These are phyloP conservation scores for Pipistrellus nathusii DNA, from an alignment of 2,797 vertebrate species.

Conservation along the genomic window DNA sequence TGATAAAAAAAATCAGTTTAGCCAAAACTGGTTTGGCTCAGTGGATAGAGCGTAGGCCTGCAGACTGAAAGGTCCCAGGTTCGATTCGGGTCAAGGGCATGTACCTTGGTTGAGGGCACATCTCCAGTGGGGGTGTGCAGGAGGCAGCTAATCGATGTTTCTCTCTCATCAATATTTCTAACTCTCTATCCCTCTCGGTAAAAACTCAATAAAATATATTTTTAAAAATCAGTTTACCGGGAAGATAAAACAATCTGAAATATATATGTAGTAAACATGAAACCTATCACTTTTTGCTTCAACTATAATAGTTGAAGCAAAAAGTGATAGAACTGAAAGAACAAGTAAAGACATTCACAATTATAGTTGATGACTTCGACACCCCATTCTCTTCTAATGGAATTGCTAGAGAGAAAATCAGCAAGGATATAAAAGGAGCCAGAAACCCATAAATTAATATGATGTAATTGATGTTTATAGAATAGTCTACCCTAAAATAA, in stretches of 20 bases:
- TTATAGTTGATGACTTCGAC: background rate
- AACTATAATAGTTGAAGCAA: background rate
- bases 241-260: background rate
- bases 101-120: too few species aligned
- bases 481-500: background rate
- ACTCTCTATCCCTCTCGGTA: too few species aligned
- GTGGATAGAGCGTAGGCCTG: too few species aligned
- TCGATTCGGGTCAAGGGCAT: too few species aligned
- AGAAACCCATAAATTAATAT: background rate
- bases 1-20: background rate
- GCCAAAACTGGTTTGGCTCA: too few species aligned
- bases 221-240: background rate
- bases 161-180: too few species aligned
- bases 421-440: background rate
- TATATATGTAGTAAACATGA: background rate
- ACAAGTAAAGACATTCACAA: background rate
- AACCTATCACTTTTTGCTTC: too few species aligned
- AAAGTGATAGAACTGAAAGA: background rate
- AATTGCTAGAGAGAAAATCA: background rate
- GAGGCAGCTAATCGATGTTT: too few species aligned
- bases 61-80: too few species aligned
- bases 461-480: background rate
- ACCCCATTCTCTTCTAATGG: background rate
- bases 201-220: too few species aligned
- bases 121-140: too few species aligned